Percentiles rank a stretch among this genome's conserved stretches.
These are phyloP conservation scores for Rhodinocichla rosea DNA, from an alignment of 2,113 vertebrate genomes.

Conservation along the genomic window DNA sequence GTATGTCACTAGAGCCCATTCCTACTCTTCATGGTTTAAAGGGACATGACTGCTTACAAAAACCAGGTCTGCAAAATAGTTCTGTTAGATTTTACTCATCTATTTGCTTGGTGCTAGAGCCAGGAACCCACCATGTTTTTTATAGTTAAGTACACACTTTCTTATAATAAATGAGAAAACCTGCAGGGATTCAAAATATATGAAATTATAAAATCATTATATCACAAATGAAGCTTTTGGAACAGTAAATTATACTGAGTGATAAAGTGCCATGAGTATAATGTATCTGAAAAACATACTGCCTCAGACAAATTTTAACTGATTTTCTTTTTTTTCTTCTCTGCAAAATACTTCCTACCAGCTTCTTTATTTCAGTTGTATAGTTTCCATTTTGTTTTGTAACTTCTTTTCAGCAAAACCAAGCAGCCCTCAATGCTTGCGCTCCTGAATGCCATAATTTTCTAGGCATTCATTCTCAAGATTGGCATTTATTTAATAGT, in stretches of 20 bases:
- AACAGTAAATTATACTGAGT: not conserved
- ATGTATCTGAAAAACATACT: not conserved
- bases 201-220: not conserved
- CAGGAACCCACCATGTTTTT: not conserved
- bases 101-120: not conserved
- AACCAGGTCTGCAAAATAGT: not conserved
- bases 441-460: not conserved
- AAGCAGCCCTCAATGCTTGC: not conserved
- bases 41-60: not conserved
- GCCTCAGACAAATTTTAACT: not conserved
- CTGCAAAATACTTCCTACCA: not conserved
- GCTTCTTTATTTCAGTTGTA: not conserved
- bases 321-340: not conserved
- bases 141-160: not conserved
- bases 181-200: not conserved
- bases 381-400: not conserved
- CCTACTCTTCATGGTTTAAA: not conserved
- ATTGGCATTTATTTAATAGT: slow-evolving; percentile 24
- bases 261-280: not conserved
- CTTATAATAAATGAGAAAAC: not conserved
- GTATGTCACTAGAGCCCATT: slow-evolving; percentile 8
- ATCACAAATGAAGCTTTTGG: not conserved
- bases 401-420: not conserved
- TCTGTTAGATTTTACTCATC: not conserved
- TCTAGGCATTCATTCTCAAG: not conserved